Conservation (phyloP, 2,888 invertebrate genomes). For the Drosophila parthenogenetica region DNA sequence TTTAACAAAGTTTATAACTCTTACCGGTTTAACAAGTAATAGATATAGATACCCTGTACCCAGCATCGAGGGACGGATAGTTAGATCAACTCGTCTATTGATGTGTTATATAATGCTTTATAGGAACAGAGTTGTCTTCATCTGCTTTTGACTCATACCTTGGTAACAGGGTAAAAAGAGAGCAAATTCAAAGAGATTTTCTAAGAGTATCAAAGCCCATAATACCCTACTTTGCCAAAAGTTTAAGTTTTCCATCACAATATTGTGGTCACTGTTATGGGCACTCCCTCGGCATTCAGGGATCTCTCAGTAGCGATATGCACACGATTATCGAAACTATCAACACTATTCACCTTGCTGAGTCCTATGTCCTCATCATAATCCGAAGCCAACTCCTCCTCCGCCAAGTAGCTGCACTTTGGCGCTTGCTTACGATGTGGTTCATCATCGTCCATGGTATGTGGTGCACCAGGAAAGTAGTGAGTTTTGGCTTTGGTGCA, state of each 20-base stretch:
- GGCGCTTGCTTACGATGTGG: conserved; percentile 26
- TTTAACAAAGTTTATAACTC: conserved; percentile 7
- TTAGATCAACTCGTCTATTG: conserved; percentile 12
- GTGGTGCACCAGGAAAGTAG: conserved; percentile 68
- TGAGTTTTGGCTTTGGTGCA: conserved; percentile 62
- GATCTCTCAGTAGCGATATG: conserved; percentile 79
- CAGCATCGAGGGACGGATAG: conserved; percentile 18
- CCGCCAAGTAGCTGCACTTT: conserved; percentile 69
- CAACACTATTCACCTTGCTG: conserved; percentile 76
- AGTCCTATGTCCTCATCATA: conserved; percentile 82
- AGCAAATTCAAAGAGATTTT: too few relatives aligned
- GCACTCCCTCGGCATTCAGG: conserved; percentile 82
- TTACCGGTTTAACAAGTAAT: conserved; percentile 1
- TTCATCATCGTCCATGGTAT: conserved; percentile 45
- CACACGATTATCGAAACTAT: conserved; percentile 79
- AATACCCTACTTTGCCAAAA: background rate
- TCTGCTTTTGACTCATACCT: background rate
- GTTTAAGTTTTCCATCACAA: conserved; percentile 80
- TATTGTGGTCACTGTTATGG: conserved; percentile 84
- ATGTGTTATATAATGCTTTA: background rate
- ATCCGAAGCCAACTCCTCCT: conserved; percentile 76
- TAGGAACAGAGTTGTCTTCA: conserved; percentile 10
- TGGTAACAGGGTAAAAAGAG: background rate
- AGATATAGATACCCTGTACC: conserved; percentile 15
- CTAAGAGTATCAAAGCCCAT: background rate